Percentiles rank a stretch among this genome's conserved stretches.
Conservation (phyloP, 2,888 invertebrate species). For the Tupiocoris notatus region DNA sequence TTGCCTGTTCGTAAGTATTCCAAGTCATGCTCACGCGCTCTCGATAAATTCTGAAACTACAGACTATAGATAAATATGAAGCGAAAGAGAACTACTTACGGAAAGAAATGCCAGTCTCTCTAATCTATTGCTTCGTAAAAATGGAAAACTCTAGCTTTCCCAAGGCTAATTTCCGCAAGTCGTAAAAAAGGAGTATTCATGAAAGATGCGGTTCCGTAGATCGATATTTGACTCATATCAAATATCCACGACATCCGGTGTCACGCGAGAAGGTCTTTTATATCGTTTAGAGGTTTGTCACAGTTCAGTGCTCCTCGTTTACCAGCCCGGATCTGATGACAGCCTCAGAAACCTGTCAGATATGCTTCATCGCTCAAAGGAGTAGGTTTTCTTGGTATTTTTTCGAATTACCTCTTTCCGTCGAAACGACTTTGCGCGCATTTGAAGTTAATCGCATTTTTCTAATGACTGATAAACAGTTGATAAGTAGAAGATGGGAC, state of each 20-base stretch:
- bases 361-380: not conserved
- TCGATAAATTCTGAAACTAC: too few relatives aligned
- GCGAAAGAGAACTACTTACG: too few relatives aligned
- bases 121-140: too few relatives aligned
- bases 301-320: conserved; percentile 4
- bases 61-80: too few relatives aligned
- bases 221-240: conserved; percentile 4
- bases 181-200: too few relatives aligned
- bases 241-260: conserved; percentile 23
- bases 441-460: too few relatives aligned
- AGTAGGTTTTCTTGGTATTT: not conserved
- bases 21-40: too few relatives aligned
- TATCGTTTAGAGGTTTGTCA: conserved; percentile 13
- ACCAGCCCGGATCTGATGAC: not conserved
- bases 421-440: not conserved
- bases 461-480: too few relatives aligned
- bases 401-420: not conserved
- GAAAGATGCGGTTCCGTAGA: not conserved
- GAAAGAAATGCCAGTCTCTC: too few relatives aligned
- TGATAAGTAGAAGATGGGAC: not conserved
- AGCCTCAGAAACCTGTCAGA: not conserved
- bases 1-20: too few relatives aligned
- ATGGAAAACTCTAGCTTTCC: too few relatives aligned
- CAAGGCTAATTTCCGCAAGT: too few relatives aligned
- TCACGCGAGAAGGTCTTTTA: conserved; percentile 16